Evolutionary conservation across 2,113 vertebrate genomes (phyloP).

Genomic region (Saimiri boliviensis): DNA sequence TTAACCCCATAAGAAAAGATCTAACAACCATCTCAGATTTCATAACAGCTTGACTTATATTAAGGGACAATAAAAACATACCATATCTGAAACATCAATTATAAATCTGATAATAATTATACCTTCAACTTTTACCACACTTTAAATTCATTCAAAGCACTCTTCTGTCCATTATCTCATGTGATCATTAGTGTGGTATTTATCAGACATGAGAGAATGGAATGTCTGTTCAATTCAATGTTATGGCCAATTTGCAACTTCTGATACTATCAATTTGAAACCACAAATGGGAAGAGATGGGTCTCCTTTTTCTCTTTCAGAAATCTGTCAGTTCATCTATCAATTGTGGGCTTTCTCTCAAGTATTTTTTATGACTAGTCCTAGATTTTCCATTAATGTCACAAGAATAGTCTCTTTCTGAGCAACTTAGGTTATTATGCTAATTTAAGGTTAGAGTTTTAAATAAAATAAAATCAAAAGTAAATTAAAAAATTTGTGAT

Average conservation of each 20-base stretch:
- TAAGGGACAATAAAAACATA: conserved; percentile 33
- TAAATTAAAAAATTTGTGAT: not conserved
- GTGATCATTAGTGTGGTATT: conserved; percentile 21
- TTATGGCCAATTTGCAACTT: conserved; percentile 23
- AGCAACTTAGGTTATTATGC: not conserved
- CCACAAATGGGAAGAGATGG: conserved; percentile 52
- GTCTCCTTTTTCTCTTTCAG: conserved; percentile 9
- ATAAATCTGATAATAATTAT: conserved; percentile 22
- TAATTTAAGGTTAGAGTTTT: conserved; percentile 11
- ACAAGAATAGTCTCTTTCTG: conserved; percentile 42
- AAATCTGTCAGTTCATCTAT: conserved; percentile 3
- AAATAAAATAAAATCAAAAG: conserved; percentile 26
- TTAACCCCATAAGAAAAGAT: not conserved
- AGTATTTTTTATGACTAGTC: not conserved
- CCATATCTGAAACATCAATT: conserved; percentile 23
- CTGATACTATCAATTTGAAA: conserved; percentile 46
- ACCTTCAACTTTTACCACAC: not conserved
- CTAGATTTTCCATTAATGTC: conserved; percentile 33
- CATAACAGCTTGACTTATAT: not conserved
- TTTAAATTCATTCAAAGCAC: conserved; percentile 37
- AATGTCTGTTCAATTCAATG: conserved; percentile 1
- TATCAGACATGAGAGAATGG: conserved; percentile 40
- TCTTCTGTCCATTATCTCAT: conserved; percentile 52
- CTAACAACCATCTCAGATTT: not conserved
- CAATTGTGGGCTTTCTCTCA: not conserved